Evolutionary conservation across 2,797 vertebrate genomes (phyloP), one percentile per base, ranked within the genome.

Genomic region (Myioborus melanocephalus): DNA sequence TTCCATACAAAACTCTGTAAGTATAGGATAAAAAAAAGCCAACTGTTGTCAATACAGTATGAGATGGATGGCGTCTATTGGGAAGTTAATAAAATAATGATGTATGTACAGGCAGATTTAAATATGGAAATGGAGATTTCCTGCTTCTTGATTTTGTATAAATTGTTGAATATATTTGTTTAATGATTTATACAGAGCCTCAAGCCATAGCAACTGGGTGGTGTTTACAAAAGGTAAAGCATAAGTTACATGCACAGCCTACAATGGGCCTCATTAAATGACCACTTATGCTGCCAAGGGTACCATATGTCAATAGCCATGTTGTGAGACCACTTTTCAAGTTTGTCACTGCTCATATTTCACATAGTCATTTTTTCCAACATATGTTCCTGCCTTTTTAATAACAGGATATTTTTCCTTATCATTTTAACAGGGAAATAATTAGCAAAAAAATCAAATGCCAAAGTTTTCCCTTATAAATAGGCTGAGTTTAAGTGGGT

Each of bases 181-280:
- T 91, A 60, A 66, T 91, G 85, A 91, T 92, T 90, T 90, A 80
- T 89, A 75, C 21, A 72, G 76, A 50, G 82, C 86, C 83, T 95
- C 35, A 53, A 94, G 92, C 91, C 57, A 61, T 60, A 94, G 89
- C 69, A 96, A 57, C 88, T 77, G 93, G 66, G 71, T 94, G 77
- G 68, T 96, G 55, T 97, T 97, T 96, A 90, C 85, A 94, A 94
- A 97, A 97, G 94, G 97, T 90, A 97, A 97, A 96, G 78, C 92
- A 44, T 91, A 94, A 92, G 95, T 96, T 96, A 82, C 64, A 83
- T 8, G 20, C 30, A 19, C 6, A 94, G 43, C n/a, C 64, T 75
- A 43, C 71, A 89, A 60, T 57, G 57, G 71, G 28, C 81, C 96
- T 84, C 35, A 70, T 89, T 95, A 83, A 95, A 69, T 95, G 89